Conservation (phyloP, 2,797 vertebrate genomes). For the Hydrolagus colliei region DNA sequence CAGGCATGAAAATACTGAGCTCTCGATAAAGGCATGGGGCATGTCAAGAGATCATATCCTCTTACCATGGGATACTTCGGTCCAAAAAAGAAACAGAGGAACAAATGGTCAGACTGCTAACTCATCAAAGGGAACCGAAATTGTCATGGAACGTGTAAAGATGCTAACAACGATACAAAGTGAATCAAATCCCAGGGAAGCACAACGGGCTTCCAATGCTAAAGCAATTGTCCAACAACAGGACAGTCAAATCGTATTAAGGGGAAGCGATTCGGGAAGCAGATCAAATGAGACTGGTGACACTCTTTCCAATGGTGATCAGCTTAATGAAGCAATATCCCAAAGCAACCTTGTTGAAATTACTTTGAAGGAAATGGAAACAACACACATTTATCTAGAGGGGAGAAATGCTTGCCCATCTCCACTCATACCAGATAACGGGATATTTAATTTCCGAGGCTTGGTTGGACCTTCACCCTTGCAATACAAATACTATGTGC, state of each 20-base stretch:
- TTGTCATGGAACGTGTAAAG: background rate
- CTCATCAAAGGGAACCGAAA: background rate
- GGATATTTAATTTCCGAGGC: conserved; percentile 54
- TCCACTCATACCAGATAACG: conserved; percentile 53
- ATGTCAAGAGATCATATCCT: background rate
- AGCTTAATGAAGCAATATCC: no score
- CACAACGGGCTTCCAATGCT: background rate
- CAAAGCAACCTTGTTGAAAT: conserved; percentile 21
- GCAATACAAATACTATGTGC: conserved; percentile 53
- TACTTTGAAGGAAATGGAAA: background rate
- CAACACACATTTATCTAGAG: background rate
- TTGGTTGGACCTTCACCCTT: conserved; percentile 43
- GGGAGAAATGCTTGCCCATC: conserved; percentile 44
- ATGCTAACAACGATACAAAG: background rate
- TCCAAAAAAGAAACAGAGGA: background rate
- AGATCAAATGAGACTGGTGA: background rate
- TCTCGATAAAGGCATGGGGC: background rate
- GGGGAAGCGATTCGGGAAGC: no score
- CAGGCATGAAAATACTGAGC: background rate
- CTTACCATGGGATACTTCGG: no score
- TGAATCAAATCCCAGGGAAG: background rate
- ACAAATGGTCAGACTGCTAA: background rate
- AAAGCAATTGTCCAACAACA: background rate
- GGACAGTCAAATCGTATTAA: background rate
- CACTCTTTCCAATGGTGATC: background rate